phyloP scores from a whole-genome alignment of 1,140 invertebrate genomes.

The Drosophila jambulina region DNA sequence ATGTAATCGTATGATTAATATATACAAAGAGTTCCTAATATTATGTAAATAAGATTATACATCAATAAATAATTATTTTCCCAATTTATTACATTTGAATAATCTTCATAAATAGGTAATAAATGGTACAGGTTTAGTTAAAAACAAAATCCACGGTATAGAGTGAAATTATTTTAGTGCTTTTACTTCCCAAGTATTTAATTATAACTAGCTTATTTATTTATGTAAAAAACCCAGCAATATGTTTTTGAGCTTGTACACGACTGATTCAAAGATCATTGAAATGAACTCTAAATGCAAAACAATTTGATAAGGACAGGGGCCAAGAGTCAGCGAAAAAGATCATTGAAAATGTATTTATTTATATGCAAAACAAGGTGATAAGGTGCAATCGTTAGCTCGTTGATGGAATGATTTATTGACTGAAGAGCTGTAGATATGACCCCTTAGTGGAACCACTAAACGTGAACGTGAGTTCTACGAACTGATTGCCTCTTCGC shows the following conservation, averaged over 20 bases:
- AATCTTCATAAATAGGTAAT: not conserved
- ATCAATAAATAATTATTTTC: not conserved
- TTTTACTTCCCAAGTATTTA: not conserved
- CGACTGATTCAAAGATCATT: not conserved
- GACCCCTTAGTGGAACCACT: not conserved
- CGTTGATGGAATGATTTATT: constrained; percentile 29
- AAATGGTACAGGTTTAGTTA: not conserved
- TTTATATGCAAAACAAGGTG: constrained; percentile 11
- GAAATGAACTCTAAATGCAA: constrained; percentile 4
- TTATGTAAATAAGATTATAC: no score
- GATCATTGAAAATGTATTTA: constrained; percentile 5
- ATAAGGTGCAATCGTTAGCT: constrained; percentile 1
- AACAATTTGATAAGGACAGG: constrained; percentile 6
- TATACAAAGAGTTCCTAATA: not conserved
- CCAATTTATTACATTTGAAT: not conserved
- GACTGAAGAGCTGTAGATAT: constrained; percentile 29
- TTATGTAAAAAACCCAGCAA: not conserved
- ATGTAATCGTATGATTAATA: not conserved
- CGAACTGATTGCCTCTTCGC: constrained; percentile 28
- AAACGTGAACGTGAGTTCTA: constrained; percentile 27
- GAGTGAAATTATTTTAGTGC: not conserved
- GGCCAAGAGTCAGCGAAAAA: not conserved
- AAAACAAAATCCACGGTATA: not conserved
- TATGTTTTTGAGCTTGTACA: not conserved
- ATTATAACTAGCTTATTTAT: no score